Base-by-base conservation (phyloP, 2,797 vertebrate species). In the Rousettus madagascariensis region DNA sequence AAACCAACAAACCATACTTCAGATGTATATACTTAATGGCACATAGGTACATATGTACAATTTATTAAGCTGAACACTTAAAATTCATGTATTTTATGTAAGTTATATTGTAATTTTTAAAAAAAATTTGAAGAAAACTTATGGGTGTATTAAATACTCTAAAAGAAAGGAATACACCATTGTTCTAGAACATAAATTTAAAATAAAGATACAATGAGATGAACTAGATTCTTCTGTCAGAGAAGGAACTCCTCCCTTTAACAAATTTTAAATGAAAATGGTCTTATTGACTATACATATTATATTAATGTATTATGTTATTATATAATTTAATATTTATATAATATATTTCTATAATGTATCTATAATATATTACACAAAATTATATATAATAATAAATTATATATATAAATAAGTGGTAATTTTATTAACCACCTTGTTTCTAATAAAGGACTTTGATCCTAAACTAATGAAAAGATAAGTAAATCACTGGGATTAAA, bases 181-280 rank as follows among this genome's bases (percentile, higher is more conserved):
- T 85, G 36, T 72, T 95, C n/a, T 46, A 51, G 49, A 77, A 77
- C 3, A 55, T 63, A 55, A 11, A 66, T 87, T 96, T 94, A 79
- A 75, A 88, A 51, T 38, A 88, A 12, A 77, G 41, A 66, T 33
- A 87, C 49, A 75, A 36, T 26, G 33, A 22, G 26, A 80, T 33
- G 36, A 91, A 85, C 49, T 46, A 24, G 9, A 4, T 49, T 86
- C 77, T 90, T 92, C 59, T 77, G 7, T 72, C 36, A 63, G n/a
- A 72, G 28, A 22, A 91, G 43, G 53, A 84, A 61, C 8, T 51
- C 79, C 53, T 38, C 63, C 20, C 53, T 92, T 91, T 72, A 91
- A 71, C 33, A 84, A 46, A 30, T 91, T 91, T 75, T 33, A 79
- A 75, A 59, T 51, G 9, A 90, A 94, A 92, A 63, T 88, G 17